These are phyloP conservation scores for Cardiocondyla obscurior DNA, from an alignment of 1,140 invertebrate species.

Conservation along the genomic window DNA sequence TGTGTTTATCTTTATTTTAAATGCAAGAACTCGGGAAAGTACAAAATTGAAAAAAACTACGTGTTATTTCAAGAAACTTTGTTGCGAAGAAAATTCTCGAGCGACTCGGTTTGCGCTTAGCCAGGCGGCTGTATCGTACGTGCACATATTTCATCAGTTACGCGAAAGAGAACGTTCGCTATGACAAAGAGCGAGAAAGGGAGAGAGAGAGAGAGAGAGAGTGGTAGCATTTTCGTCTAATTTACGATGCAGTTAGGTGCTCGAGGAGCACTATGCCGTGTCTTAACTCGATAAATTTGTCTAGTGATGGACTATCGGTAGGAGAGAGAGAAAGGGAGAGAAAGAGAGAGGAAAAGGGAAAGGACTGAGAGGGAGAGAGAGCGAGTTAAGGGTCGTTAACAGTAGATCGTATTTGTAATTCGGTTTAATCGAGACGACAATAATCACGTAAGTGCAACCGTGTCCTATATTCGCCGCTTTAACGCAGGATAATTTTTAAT, in stretches of 20 bases:
- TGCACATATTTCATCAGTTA: not conserved
- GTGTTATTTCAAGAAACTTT: conserved; percentile 17
- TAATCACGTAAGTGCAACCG: not conserved
- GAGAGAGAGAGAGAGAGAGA: not conserved
- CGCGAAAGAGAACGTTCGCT: not conserved
- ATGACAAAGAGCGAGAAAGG: not conserved
- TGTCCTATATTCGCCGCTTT: not conserved
- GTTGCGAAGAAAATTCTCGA: not conserved
- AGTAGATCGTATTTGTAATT: not conserved
- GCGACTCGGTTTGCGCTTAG: not conserved
- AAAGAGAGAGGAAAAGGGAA: not conserved
- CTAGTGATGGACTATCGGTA: conserved; percentile 27
- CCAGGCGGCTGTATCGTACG: not conserved
- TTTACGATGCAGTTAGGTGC: conserved; percentile 45
- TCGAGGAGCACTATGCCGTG: conserved; percentile 3
- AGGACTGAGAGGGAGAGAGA: not conserved
- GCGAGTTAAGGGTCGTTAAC: not conserved
- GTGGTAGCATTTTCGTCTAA: conserved; percentile 33
- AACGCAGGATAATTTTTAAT: not conserved
- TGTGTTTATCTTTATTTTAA: not conserved
- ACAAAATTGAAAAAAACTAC: not conserved
- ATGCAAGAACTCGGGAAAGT: not conserved
- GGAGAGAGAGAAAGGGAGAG: not conserved
- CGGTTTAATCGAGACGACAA: not conserved
- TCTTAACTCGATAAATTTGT: conserved; percentile 65